Conservation (phyloP, 2,113 vertebrate species). For the Rhabdomys dilectus region DNA sequence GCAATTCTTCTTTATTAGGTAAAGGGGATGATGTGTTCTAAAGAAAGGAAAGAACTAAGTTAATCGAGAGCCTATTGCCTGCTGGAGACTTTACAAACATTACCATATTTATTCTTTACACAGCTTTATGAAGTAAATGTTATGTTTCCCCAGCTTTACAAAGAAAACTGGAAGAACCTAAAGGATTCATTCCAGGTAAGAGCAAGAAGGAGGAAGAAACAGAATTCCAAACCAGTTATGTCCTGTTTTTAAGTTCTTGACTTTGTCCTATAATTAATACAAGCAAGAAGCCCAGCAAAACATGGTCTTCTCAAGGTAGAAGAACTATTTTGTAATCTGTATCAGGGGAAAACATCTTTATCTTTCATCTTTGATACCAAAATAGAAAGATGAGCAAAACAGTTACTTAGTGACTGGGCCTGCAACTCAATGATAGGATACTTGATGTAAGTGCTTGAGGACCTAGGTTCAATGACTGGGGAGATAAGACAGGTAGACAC, state of each 20-base stretch:
- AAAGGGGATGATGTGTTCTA: not conserved
- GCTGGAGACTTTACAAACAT: not conserved
- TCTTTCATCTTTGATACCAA: not conserved
- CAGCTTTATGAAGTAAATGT: not conserved
- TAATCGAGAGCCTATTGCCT: not conserved
- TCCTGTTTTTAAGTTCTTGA: not conserved
- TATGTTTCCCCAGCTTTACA: not conserved
- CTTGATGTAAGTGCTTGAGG: not conserved
- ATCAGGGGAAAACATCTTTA: not conserved
- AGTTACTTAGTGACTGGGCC: not conserved
- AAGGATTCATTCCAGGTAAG: not conserved
- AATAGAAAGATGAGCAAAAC: not conserved
- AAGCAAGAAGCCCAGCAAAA: not conserved
- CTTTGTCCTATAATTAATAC: not conserved
- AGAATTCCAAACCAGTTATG: not conserved
- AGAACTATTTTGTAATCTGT: not conserved
- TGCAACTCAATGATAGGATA: not conserved
- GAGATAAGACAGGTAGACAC: not conserved
- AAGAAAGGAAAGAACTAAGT: not conserved
- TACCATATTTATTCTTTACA: not conserved
- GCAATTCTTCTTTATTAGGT: not conserved
- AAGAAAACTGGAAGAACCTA: not conserved
- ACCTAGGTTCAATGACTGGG: not conserved
- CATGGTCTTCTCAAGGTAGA: not conserved
- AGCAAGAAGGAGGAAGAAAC: not conserved